Evolutionary conservation across 2,113 vertebrate species (phyloP).

Genomic region (Rattus rattus): DNA sequence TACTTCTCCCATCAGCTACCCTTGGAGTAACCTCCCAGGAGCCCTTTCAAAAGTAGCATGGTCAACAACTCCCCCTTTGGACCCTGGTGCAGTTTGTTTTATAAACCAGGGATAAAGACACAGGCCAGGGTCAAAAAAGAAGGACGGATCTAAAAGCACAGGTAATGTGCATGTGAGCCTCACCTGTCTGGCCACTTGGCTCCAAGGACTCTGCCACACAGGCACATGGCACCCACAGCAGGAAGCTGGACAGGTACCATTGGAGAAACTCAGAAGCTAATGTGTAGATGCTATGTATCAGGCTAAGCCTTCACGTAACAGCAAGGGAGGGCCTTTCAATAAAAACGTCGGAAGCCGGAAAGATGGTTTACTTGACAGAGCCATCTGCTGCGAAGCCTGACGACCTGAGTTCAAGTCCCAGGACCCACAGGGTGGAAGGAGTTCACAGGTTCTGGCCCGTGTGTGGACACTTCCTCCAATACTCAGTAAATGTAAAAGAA

Average conservation of each 20-base stretch:
- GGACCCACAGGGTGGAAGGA: neutral
- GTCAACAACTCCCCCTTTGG: neutral
- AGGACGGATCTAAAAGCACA: neutral
- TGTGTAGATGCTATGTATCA: neutral
- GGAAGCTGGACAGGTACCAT: neutral
- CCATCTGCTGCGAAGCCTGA: neutral
- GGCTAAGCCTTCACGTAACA: neutral
- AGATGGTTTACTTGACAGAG: too few relatives aligned
- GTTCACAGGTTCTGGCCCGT: neutral
- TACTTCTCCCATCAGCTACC: neutral
- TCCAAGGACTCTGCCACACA: neutral
- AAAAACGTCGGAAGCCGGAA: too few relatives aligned
- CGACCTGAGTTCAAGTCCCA: neutral
- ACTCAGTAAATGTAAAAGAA: neutral
- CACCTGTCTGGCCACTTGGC: neutral
- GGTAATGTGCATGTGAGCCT: neutral
- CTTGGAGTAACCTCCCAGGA: neutral
- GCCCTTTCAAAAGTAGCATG: neutral
- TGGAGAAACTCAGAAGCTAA: neutral
- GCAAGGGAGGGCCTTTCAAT: neutral
- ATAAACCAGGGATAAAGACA: neutral
- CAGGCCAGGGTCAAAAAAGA: neutral
- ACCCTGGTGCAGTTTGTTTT: neutral
- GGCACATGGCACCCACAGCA: neutral
- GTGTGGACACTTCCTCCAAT: too few relatives aligned